Base-by-base conservation (phyloP, 2,888 invertebrate genomes). In the Standfussiana lucernea region DNA sequence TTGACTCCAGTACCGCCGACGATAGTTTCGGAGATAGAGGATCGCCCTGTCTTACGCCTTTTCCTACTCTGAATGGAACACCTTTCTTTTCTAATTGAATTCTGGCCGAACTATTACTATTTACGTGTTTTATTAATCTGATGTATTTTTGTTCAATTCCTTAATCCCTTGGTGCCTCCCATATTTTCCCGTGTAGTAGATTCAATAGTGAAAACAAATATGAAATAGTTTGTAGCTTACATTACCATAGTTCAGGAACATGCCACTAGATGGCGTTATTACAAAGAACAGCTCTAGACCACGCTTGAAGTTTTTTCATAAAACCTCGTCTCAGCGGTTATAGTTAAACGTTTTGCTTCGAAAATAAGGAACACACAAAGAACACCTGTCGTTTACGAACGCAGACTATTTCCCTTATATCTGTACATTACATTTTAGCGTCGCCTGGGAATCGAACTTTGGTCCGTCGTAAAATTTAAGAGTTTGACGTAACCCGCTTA, bases 381-480 rank as follows among this genome's bases (percentile, higher is more conserved):
- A 77, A 78, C 83, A 87, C 86, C 86, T 88, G 88, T 72, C 82
- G 80, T 77, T 75, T 69, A 76, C 72, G 73, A 75, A 69, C 75
- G 64, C 53, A 73, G 68, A 82, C 74, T 82, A 85, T 80, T 80
- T 72, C 72, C 74, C 77, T 84, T 83, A 86, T 86, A 84, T 85
- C 72, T 81, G 82, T 85, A 80, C 89, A 87, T 87, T 83, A 89
- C 85, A 80, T 85, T 89, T 89, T 82, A 88, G 75, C 81, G 79
- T 74, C 79, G 76, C 77, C 74, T 81, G 70, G 84, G 89, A 90
- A 85, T 86, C 88, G 86, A 90, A 90, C 86, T 83, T 80, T 78
- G 83, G 82, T 86, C 84, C 83, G 82, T 91, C 91, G 87, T 91
- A 91, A 92, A 92, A 90, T 87, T 92, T 91, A 92, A 92, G 90